Conservation (phyloP, 1,140 invertebrate species). For the Sinella curviseta region DNA sequence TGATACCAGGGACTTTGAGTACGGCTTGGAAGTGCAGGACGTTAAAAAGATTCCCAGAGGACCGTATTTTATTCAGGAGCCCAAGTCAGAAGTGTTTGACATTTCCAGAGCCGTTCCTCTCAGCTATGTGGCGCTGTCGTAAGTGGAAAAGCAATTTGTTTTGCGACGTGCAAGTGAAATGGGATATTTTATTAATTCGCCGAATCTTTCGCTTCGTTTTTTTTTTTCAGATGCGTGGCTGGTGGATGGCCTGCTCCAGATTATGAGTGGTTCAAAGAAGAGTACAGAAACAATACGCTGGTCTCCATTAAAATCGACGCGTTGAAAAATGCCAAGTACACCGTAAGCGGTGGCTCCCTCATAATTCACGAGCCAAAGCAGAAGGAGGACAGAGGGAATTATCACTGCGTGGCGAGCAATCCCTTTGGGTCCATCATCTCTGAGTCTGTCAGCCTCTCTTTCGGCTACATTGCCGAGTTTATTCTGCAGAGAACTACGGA, state of each 20-base stretch:
- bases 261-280: slow-evolving; percentile 89
- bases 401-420: slow-evolving; percentile 89
- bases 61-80: slow-evolving; percentile 84
- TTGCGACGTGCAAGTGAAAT: too few relatives aligned
- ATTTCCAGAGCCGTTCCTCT: slow-evolving; percentile 61
- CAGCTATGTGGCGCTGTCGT: slow-evolving; percentile 34
- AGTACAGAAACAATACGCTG: slow-evolving; percentile 75
- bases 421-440: slow-evolving; percentile 85
- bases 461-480: slow-evolving; percentile 89
- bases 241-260: slow-evolving; percentile 84
- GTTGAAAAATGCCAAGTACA: slow-evolving; percentile 71
- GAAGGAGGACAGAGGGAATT: slow-evolving; percentile 77
- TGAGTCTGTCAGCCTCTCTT: slow-evolving; percentile 80
- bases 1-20: slow-evolving; percentile 72
- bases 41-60: slow-evolving; percentile 77
- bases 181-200: background rate
- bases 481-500: slow-evolving; percentile 82
- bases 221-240: slow-evolving; percentile 68
- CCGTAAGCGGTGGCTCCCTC: slow-evolving; percentile 84
- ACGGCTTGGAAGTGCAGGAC: slow-evolving; percentile 75
- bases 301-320: slow-evolving; percentile 74
- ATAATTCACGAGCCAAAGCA: slow-evolving; percentile 86
- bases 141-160: slow-evolving; percentile 2
- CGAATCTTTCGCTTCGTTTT: background rate
- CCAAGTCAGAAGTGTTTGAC: slow-evolving; percentile 79